Evolutionary conservation across 2,113 vertebrate genomes (phyloP).

Genomic region (Otocyon megalotis): DNA sequence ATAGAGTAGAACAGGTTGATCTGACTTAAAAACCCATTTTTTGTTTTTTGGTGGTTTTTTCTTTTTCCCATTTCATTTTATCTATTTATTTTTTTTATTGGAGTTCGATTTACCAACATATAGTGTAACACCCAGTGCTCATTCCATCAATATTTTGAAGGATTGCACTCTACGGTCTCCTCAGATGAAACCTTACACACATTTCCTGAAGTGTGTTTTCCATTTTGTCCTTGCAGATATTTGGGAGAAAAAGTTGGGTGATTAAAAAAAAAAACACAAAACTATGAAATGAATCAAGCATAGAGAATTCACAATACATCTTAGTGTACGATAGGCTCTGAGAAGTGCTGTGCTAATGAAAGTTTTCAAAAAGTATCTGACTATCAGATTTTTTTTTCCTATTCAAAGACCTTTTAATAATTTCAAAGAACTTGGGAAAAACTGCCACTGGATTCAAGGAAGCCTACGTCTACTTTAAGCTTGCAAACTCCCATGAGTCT

Average conservation of each 20-base stretch:
- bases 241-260: background rate
- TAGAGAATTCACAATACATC: background rate
- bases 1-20: background rate
- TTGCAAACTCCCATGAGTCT: background rate
- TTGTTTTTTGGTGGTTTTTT: background rate
- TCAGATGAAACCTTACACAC: background rate
- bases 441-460: background rate
- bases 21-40: background rate
- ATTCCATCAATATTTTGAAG: background rate
- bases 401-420: conserved; percentile 13
- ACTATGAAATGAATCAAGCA: conserved; percentile 20
- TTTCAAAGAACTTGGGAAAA: background rate
- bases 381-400: background rate
- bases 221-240: background rate
- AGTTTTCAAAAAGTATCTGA: background rate
- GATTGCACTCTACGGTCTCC: background rate
- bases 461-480: background rate
- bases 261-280: background rate
- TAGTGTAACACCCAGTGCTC: too few relatives aligned
- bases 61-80: too few relatives aligned
- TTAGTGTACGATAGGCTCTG: background rate
- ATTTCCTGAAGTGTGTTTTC: background rate
- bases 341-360: background rate
- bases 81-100: too few relatives aligned
- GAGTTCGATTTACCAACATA: too few relatives aligned